Conservation (phyloP, 2,113 vertebrate genomes). For the Melanotaenia duboulayi region DNA sequence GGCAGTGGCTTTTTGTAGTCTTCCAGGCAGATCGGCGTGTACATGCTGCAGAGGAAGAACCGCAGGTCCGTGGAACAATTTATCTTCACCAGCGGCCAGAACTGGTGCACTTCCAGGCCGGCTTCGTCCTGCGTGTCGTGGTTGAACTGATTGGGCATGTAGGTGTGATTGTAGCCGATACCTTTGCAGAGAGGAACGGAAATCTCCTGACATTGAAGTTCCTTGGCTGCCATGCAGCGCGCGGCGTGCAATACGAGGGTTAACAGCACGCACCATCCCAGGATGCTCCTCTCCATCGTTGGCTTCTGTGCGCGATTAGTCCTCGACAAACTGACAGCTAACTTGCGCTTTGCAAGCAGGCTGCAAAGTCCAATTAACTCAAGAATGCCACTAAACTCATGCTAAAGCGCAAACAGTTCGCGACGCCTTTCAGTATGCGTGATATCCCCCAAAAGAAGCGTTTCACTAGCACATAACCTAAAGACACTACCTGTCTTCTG, state of each 20-base stretch:
- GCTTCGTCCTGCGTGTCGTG: constrained; percentile 94
- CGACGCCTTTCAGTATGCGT: not conserved
- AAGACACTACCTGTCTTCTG: not conserved
- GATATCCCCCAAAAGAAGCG: constrained; percentile 24
- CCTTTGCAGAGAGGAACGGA: constrained; percentile 92
- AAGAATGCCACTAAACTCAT: constrained; percentile 44
- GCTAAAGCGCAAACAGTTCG: constrained; percentile 7
- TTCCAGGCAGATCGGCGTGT: constrained; percentile 94
- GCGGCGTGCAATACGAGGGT: constrained; percentile 48
- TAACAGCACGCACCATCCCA: constrained; percentile 59
- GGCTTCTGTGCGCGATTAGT: constrained; percentile 17
- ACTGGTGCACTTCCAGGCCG: constrained; percentile 93
- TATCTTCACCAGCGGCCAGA: constrained; percentile 93
- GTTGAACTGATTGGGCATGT: constrained; percentile 94
- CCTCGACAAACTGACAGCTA: constrained; percentile 46
- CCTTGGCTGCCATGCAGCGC: constrained; percentile 82
- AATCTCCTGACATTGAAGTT: constrained; percentile 92
- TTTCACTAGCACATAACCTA: constrained; percentile 1
- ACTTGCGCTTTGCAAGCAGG: constrained; percentile 62
- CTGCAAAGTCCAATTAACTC: constrained; percentile 45
- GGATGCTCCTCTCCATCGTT: constrained; percentile 60
- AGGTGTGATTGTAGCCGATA: constrained; percentile 92
- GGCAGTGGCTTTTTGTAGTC: constrained; percentile 96
- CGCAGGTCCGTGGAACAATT: constrained; percentile 91
- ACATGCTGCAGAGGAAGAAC: constrained; percentile 97